A percentile compares a stretch with the other conserved stretches of the same genome.
Conservation (phyloP, 1,140 invertebrate genomes). For the Aphidius gifuensis region DNA sequence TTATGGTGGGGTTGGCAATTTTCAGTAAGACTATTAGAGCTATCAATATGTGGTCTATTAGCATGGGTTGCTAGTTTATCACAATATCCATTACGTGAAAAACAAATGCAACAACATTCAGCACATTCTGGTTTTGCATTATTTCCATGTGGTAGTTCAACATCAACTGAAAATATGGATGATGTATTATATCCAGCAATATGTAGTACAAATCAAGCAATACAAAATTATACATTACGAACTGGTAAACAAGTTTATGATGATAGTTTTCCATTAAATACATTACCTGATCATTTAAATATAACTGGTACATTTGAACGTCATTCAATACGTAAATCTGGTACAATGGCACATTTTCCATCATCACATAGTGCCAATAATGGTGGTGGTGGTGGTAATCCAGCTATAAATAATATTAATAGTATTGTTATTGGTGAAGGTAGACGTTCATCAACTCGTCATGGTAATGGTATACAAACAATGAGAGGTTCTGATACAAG, state of each 20-base stretch:
- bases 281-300: constrained; percentile 57
- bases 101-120: constrained; percentile 51
- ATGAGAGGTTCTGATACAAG: constrained; percentile 38
- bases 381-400: no score
- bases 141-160: constrained; percentile 73
- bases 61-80: constrained; percentile 76
- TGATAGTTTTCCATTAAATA: constrained; percentile 60
- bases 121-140: constrained; percentile 68
- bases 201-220: constrained; percentile 79
- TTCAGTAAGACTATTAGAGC: constrained; percentile 76
- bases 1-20: constrained; percentile 87
- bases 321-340: constrained; percentile 54
- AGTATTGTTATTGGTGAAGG: constrained; percentile 28
- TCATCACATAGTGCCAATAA: constrained; percentile 21
- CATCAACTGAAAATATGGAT: constrained; percentile 65
- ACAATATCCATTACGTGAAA: constrained; percentile 53
- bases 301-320: constrained; percentile 54
- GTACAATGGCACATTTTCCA: constrained; percentile 51
- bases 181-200: constrained; percentile 73
- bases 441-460: constrained; percentile 52
- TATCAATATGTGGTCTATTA: constrained; percentile 76
- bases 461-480: constrained; percentile 46
- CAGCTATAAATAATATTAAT: no score
- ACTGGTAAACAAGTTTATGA: constrained; percentile 77
- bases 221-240: constrained; percentile 76